Conservation (phyloP, 2,888 invertebrate species). For the Stegana nigrithorax region DNA sequence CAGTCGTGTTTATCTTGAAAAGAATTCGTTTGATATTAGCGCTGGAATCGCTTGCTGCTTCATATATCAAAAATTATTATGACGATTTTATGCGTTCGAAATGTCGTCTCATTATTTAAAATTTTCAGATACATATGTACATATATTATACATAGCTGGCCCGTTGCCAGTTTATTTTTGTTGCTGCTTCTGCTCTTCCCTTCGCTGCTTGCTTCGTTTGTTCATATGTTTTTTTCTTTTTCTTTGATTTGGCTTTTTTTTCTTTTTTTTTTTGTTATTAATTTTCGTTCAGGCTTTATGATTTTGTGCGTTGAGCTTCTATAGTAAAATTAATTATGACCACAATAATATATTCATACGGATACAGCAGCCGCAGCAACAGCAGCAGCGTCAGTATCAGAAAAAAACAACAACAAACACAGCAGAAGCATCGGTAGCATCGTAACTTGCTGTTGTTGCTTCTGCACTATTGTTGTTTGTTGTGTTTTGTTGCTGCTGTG, state of each 20-base stretch:
- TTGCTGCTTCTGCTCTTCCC: constrained; percentile 35
- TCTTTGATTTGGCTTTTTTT: constrained; percentile 18
- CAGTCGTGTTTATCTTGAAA: constrained; percentile 51
- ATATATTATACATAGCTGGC: constrained; percentile 19
- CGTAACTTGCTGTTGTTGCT: background rate
- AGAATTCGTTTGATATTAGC: constrained; percentile 68
- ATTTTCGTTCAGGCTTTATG: constrained; percentile 34
- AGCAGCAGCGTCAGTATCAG: background rate
- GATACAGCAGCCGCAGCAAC: no score
- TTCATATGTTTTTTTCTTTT: constrained; percentile 30
- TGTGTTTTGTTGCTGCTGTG: no score
- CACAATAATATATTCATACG: constrained; percentile 41
- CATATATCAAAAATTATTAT: constrained; percentile 68
- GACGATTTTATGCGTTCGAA: constrained; percentile 68
- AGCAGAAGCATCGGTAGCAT: constrained; percentile 28
- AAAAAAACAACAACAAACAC: background rate
- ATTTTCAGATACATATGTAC: constrained; percentile 7
- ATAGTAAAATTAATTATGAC: constrained; percentile 54
- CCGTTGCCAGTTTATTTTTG: constrained; percentile 40
- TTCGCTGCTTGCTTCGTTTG: constrained; percentile 10
- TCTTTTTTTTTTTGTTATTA: constrained; percentile 20
- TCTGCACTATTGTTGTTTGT: background rate
- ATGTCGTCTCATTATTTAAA: constrained; percentile 66
- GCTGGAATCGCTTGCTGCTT: constrained; percentile 60
- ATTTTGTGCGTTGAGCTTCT: constrained; percentile 42